Evolutionary conservation across 2,113 vertebrate genomes (phyloP).

Genomic region (Poicephalus gulielmi): DNA sequence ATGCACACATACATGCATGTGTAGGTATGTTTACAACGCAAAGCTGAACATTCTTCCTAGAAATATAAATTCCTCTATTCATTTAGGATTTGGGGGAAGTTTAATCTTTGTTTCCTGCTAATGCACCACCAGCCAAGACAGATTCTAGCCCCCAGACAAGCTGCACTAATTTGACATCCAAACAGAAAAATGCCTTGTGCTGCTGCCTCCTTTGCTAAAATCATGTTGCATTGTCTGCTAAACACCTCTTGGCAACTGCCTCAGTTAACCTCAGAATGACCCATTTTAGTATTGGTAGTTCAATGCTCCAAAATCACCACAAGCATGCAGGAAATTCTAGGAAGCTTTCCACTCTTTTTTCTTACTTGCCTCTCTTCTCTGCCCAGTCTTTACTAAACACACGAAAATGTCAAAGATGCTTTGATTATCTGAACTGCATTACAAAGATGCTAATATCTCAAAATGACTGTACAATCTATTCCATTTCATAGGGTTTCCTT

Average conservation of each 20-base stretch:
- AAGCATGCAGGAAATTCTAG: not conserved
- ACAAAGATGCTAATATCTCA: not conserved
- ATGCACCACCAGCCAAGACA: not conserved
- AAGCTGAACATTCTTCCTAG: not conserved
- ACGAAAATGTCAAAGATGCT: not conserved
- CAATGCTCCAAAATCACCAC: not conserved
- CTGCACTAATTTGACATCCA: not conserved
- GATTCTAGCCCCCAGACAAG: not conserved
- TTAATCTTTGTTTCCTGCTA: conserved; percentile 7
- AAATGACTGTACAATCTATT: not conserved
- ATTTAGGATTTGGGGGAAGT: not conserved
- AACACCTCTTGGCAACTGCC: not conserved
- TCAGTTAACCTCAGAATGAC: not conserved
- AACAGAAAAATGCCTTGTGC: not conserved
- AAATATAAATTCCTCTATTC: not conserved
- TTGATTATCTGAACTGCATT: not conserved
- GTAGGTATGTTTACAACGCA: not conserved
- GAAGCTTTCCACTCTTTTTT: not conserved
- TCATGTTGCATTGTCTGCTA: not conserved
- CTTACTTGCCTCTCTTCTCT: not conserved
- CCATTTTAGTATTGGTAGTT: not conserved
- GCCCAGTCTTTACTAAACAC: not conserved
- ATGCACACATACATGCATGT: not conserved
- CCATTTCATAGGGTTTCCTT: not conserved
- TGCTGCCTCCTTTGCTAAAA: not conserved